These are phyloP conservation scores for Eudasyphora cyanicolor DNA, from an alignment of 2,888 invertebrate genomes.

Conservation along the genomic window DNA sequence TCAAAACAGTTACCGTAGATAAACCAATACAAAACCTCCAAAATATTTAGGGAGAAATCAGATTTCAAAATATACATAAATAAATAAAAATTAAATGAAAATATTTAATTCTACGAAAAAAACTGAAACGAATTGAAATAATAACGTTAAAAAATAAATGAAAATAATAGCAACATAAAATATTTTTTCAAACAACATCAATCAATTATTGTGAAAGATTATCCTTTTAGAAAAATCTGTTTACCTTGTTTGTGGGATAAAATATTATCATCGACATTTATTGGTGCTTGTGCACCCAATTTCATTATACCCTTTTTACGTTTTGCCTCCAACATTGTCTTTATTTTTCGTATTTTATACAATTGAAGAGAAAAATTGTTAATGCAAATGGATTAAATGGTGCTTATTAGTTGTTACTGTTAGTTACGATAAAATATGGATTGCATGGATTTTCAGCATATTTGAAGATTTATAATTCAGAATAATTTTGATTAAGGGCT, in stretches of 20 bases:
- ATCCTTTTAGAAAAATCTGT: too few relatives aligned
- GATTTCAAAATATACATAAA: too few relatives aligned
- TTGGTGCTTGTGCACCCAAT: conserved; percentile 82
- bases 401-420: neutral
- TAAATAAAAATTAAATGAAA: too few relatives aligned
- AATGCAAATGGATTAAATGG: conserved; percentile 28
- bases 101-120: too few relatives aligned
- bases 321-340: conserved; percentile 87
- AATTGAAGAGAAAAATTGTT: conserved; percentile 38
- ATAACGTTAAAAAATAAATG: conserved; percentile 42
- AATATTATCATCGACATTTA: conserved; percentile 83
- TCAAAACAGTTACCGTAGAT: too few relatives aligned
- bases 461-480: too few relatives aligned
- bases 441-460: neutral
- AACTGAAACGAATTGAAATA: too few relatives aligned
- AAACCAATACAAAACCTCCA: too few relatives aligned
- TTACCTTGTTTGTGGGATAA: conserved; percentile 91
- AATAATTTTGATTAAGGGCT: neutral
- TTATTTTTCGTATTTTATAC: conserved; percentile 29
- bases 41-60: too few relatives aligned
- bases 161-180: conserved; percentile 46
- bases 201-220: too few relatives aligned
- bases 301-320: conserved; percentile 87
- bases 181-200: too few relatives aligned
- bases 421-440: neutral